Base-by-base conservation (phyloP, 1,140 invertebrate genomes). In the Megalopta genalis region DNA sequence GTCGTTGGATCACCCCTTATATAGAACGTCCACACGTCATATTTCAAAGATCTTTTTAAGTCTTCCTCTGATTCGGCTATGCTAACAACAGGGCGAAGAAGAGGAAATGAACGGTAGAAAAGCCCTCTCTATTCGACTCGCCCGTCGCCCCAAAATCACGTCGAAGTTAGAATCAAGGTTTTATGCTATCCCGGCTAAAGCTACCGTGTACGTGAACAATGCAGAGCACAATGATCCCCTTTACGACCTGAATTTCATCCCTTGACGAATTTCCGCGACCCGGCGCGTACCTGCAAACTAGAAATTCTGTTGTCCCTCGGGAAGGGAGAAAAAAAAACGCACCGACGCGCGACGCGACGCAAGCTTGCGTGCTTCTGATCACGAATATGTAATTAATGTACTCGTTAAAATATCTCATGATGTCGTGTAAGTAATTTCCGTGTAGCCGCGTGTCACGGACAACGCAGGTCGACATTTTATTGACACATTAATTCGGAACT, bases 121-220 rank as follows among this genome's bases (percentile, higher is more conserved):
- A 70, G 74, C 32, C 32, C 54, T 63, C 9, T 74, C 16, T 42
- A 37, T 32, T 42, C 16, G 12, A 65, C 78, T 46, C 73, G 64
- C 63, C 57, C 69, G 37, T 67, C 62, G 54, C 57, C 67, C 32
- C 49, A 32, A 67, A 88, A 89, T 88, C 76, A 86, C 88, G 83
- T 79, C 64, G 60, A 57, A 88, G 87, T 87, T 87, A 87, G 85
- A 86, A 88, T 85, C 86, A 86, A 77, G 74, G 64, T 42, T 75
- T 86, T 83, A 86, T 87, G 78, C 80, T 42, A 85, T 82, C 83
- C 68, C 71, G 60, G 57, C 32, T 23, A 25, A 42, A 65, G 81
- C 77, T 84, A 82, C 77, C 83, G 83, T 65, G 62, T 68, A 82
- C 42, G 73, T 23, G 80, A 88, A 89, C 84, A 88, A 88, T 88